These are phyloP conservation scores for Olivierus martensii DNA, from an alignment of 1,140 invertebrate genomes.

Conservation along the genomic window DNA sequence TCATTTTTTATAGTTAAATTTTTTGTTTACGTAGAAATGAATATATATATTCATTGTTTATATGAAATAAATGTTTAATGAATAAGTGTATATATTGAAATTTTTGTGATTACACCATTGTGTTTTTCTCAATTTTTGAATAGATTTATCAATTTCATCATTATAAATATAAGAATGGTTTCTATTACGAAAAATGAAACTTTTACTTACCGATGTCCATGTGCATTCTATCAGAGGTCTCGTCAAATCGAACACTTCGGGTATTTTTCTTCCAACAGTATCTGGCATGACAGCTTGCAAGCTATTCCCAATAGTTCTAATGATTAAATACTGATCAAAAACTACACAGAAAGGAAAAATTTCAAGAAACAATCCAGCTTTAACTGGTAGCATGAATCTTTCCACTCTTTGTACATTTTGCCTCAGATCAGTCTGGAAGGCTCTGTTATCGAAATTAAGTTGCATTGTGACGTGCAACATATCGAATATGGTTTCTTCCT, in stretches of 20 bases:
- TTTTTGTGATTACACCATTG: no score
- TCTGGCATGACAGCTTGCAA: slow-evolving; percentile 45
- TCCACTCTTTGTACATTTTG: slow-evolving; percentile 18
- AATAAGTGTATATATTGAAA: no score
- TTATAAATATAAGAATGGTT: no score
- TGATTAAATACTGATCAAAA: slow-evolving; percentile 84
- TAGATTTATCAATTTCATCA: no score
- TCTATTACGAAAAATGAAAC: no score
- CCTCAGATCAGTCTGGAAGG: neutral
- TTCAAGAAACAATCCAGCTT: slow-evolving; percentile 59
- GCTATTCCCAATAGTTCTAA: slow-evolving; percentile 77
- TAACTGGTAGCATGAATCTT: slow-evolving; percentile 27
- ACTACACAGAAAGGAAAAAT: slow-evolving; percentile 97
- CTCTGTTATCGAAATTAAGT: slow-evolving; percentile 75
- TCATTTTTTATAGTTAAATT: no score
- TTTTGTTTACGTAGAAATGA: no score
- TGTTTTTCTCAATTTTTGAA: no score
- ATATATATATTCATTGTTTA: no score
- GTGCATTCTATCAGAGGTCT: slow-evolving; percentile 84
- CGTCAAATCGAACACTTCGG: slow-evolving; percentile 75
- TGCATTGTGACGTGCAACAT: slow-evolving; percentile 90
- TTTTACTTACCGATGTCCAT: slow-evolving; percentile 78
- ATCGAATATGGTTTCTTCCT: slow-evolving; percentile 71
- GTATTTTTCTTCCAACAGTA: slow-evolving; percentile 41
- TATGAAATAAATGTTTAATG: no score